Conservation (phyloP, 2,888 invertebrate species). For the Chloroclystis v-ata region DNA sequence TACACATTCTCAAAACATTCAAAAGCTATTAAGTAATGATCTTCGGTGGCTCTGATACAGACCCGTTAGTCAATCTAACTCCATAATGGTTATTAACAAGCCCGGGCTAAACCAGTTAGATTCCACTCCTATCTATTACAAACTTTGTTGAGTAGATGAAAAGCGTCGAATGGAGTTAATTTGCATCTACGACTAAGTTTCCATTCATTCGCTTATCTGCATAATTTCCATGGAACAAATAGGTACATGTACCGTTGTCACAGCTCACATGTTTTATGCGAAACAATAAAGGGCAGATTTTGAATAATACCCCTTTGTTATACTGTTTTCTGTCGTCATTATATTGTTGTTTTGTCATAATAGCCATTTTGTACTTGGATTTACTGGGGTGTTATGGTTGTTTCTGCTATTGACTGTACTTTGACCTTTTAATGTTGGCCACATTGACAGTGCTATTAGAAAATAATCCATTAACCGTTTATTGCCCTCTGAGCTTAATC, state of each 20-base stretch:
- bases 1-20: not conserved
- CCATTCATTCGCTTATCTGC: constrained; percentile 73
- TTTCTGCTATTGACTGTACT: constrained; percentile 20
- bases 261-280: constrained; percentile 66
- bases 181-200: constrained; percentile 69
- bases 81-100: constrained; percentile 49
- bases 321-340: constrained; percentile 55
- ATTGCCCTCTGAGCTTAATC: not conserved
- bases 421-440: not conserved
- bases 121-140: constrained; percentile 51
- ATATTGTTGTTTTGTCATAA: constrained; percentile 46
- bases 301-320: constrained; percentile 67
- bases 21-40: constrained; percentile 6
- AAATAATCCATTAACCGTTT: not conserved
- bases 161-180: constrained; percentile 65
- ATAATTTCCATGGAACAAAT: constrained; percentile 73
- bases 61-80: constrained; percentile 34
- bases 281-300: constrained; percentile 69
- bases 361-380: constrained; percentile 34
- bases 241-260: constrained; percentile 55
- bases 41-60: constrained; percentile 13
- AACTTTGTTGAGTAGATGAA: constrained; percentile 59
- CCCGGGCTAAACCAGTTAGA: constrained; percentile 32
- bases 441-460: not conserved
- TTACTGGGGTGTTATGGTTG: constrained; percentile 20